Evolutionary conservation across 2,113 vertebrate species (phyloP), one percentile per base, ranked within the genome.

Genomic region (Esox niger): DNA sequence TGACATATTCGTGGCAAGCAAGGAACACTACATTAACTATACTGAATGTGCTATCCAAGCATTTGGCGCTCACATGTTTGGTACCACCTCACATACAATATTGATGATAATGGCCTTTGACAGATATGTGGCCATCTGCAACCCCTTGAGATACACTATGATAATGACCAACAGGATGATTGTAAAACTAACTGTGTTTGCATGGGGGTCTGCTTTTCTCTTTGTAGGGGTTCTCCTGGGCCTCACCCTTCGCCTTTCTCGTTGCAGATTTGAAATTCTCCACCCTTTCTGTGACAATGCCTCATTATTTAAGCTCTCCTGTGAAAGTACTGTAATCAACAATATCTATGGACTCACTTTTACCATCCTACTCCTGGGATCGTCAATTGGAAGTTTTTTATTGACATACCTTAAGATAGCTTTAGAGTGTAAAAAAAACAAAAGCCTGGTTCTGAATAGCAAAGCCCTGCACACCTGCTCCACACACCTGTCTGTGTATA

Each of bases 21-120:
- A 74, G 0, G 43, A 67, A 0, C 71, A 75, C 0, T 72, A 58
- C 29, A 87, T 90, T 2, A 56, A 20, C 0, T 88, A 84, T 23
- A 2, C 20, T 0, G 62, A 73, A 26, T 90, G 89, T 27, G 87
- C 23, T 0, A 6, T 73, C n/a, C 90, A 91, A 63, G 87, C 86
- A 1, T 89, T 87, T 27, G 83, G 70, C 1, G 59, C 55, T 6
- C 90, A 91, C 15, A 4, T 82, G 2, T 59, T 81, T 4, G 23
- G 1, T 0, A n/a, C 69, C 20, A 9, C 56, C 0, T 35, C 67
- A 0, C 81, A 87, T 62, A 78, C 82, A 0, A 78, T 90, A 17
- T 77, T 91, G 17, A 87, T 88, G 6, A 75, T 82, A 60, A 91
- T 90, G 89, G 86, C 89, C 0, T n/a, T n/a, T n/a, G n/a, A n/a